A percentile compares a stretch with the other conserved stretches of the same genome.
These are phyloP conservation scores for Cotesia vestalis DNA, from an alignment of 1,140 invertebrate species.

Conservation along the genomic window DNA sequence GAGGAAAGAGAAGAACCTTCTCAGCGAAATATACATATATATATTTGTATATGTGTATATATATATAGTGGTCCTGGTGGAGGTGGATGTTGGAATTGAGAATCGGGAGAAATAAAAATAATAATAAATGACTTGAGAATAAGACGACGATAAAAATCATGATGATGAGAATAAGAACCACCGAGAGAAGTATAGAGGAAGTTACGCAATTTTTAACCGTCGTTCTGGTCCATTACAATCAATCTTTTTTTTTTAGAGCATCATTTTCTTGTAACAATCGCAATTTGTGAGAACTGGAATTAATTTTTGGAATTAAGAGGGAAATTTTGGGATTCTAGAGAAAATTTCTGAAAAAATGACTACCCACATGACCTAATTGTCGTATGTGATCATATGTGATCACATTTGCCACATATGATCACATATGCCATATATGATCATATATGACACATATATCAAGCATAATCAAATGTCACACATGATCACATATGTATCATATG, in stretches of 20 bases:
- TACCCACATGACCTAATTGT: too few species aligned
- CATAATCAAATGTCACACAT: not conserved
- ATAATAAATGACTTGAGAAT: constrained; percentile 8
- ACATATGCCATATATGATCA: too few species aligned
- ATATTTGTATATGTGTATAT: too few species aligned
- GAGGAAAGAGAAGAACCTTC: not conserved
- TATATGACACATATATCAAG: not conserved
- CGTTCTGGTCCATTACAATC: not conserved
- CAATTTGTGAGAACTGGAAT: not conserved
- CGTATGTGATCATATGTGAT: too few species aligned
- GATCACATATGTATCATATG: not conserved
- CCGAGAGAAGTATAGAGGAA: constrained; percentile 6
- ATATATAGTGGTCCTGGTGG: not conserved
- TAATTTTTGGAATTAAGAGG: not conserved
- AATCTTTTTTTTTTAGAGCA: not conserved
- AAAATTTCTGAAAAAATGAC: not conserved
- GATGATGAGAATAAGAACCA: constrained; percentile 15
- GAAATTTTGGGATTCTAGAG: not conserved
- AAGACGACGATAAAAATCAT: constrained; percentile 21
- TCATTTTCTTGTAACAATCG: not conserved
- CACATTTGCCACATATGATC: too few species aligned
- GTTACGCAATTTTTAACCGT: constrained; percentile 30
- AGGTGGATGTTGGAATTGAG: not conserved
- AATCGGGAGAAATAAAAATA: constrained; percentile 4
- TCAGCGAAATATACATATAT: too few species aligned